These are phyloP conservation scores for Spongilla lacustris DNA, from an alignment of 37 sponge, comb jelly and placozoan genomes.

Conservation along the genomic window DNA sequence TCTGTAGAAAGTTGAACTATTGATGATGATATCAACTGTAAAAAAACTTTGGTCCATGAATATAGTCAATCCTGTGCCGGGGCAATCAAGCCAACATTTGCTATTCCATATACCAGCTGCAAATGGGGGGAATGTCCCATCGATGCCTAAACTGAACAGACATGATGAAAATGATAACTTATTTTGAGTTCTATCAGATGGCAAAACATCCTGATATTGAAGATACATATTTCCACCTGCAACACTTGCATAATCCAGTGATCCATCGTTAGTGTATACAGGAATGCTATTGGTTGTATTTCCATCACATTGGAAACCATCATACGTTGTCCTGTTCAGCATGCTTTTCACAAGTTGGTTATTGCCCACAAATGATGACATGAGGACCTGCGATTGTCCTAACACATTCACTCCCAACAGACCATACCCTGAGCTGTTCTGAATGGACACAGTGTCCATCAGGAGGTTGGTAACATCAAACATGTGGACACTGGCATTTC, in stretches of 20 bases:
- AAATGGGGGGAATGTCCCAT: background rate
- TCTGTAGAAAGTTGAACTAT: background rate
- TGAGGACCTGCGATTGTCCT: background rate
- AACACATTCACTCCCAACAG: background rate
- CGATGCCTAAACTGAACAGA: background rate
- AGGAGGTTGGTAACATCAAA: background rate
- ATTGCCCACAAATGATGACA: background rate
- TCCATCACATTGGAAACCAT: background rate
- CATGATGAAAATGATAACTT: background rate
- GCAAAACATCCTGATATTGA: background rate
- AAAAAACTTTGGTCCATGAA: background rate
- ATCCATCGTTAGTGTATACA: background rate
- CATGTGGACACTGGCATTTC: background rate
- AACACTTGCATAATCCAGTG: background rate
- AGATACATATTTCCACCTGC: background rate
- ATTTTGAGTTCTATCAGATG: background rate
- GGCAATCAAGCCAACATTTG: background rate
- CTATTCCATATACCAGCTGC: background rate
- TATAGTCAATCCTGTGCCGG: background rate
- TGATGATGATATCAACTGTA: background rate
- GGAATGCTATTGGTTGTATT: background rate
- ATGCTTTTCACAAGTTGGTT: background rate
- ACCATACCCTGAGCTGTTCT: conserved; percentile 11
- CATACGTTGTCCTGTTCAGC: background rate
- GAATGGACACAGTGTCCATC: background rate